These are phyloP conservation scores for Vireo altiloquus DNA, from an alignment of 2,113 vertebrate genomes.

Conservation along the genomic window DNA sequence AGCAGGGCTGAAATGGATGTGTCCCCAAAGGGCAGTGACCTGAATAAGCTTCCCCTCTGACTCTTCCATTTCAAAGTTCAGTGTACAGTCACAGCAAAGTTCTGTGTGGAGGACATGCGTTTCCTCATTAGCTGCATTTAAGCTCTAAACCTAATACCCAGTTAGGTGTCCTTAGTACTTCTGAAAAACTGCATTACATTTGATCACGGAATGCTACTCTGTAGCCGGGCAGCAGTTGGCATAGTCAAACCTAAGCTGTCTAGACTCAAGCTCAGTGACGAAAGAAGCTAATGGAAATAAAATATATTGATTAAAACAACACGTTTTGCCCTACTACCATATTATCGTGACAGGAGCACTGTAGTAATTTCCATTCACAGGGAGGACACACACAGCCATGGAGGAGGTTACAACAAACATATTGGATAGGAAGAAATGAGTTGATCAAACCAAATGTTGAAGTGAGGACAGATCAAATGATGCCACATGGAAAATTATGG, in stretches of 20 bases:
- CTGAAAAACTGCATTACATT: not conserved
- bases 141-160: not conserved
- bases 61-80: not conserved
- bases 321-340: not conserved
- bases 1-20: not conserved
- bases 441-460: constrained; percentile 60
- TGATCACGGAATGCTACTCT: not conserved
- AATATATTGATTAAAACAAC: not conserved
- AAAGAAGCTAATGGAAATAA: constrained; percentile 35
- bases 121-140: not conserved
- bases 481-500: constrained; percentile 64
- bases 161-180: not conserved
- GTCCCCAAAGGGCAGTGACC: not conserved
- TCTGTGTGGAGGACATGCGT: not conserved
- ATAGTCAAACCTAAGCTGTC: not conserved
- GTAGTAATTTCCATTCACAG: constrained; percentile 9
- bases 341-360: not conserved
- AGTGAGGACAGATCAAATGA: constrained; percentile 58
- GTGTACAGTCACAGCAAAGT: not conserved
- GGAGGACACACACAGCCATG: not conserved
- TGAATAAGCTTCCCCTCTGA: not conserved
- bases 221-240: not conserved
- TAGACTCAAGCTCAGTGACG: not conserved
- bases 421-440: constrained; percentile 40
- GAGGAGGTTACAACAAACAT: constrained; percentile 24